These are phyloP conservation scores for Mythimna vitellina DNA, from an alignment of 2,888 invertebrate species.

Conservation along the genomic window DNA sequence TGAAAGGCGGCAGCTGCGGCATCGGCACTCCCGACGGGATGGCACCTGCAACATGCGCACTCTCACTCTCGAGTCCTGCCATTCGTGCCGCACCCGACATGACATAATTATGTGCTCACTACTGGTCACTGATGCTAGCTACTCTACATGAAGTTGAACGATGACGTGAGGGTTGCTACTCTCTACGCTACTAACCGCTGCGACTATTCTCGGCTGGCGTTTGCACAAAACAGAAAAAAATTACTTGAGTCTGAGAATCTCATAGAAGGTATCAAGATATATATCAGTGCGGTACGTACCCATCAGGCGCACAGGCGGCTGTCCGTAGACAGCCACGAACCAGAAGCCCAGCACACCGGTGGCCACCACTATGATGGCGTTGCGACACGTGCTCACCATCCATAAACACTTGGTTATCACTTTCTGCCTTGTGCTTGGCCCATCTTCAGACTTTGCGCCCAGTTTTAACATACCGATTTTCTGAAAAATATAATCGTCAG, in stretches of 20 bases:
- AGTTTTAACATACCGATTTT: constrained; percentile 92
- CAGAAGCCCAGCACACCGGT: constrained; percentile 93
- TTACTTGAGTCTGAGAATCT: constrained; percentile 18
- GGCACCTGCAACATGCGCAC: constrained; percentile 83
- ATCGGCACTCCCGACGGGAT: constrained; percentile 94
- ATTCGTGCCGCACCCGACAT: neutral
- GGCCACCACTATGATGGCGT: constrained; percentile 95
- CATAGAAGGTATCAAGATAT: neutral
- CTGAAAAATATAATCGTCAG: constrained; percentile 80
- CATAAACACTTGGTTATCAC: constrained; percentile 93
- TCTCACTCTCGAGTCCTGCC: neutral
- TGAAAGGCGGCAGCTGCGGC: constrained; percentile 92
- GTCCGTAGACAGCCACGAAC: constrained; percentile 87
- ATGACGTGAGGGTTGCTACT: constrained; percentile 47
- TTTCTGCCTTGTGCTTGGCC: constrained; percentile 89
- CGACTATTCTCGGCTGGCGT: constrained; percentile 79
- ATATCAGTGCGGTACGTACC: constrained; percentile 80
- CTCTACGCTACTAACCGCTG: constrained; percentile 81
- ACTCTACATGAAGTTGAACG: constrained; percentile 46
- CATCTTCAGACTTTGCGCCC: constrained; percentile 89
- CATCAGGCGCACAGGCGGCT: constrained; percentile 92
- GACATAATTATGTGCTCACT: neutral
- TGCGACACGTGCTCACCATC: constrained; percentile 95
- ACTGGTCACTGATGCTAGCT: constrained; percentile 22
- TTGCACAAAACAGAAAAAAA: constrained; percentile 74